These are phyloP conservation scores for Gerris buenoi DNA, from an alignment of 1,140 invertebrate species.

Conservation along the genomic window DNA sequence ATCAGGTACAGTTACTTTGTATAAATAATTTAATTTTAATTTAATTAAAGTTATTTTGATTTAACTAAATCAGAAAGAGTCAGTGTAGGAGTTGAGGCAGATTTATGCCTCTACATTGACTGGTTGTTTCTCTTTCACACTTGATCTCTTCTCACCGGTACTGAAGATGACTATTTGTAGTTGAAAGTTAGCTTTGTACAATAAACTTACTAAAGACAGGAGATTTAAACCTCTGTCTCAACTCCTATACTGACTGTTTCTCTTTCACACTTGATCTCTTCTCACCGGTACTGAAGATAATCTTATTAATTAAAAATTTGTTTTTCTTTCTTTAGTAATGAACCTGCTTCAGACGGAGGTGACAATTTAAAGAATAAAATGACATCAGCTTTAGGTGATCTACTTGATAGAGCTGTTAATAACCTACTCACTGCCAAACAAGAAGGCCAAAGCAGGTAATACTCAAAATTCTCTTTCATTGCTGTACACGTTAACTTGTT, in stretches of 20 bases:
- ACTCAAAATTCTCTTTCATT: background rate
- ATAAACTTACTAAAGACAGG: no score
- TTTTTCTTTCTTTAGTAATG: slow-evolving; percentile 11
- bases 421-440: slow-evolving; percentile 16
- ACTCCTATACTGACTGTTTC: no score
- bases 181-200: no score
- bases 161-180: no score
- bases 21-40: background rate
- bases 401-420: slow-evolving; percentile 22
- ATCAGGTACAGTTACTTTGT: no score
- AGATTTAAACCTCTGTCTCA: no score
- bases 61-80: no score
- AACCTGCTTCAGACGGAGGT: slow-evolving; percentile 11
- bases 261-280: no score
- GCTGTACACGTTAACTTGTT: background rate
- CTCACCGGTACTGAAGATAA: no score
- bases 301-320: background rate
- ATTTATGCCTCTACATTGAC: background rate
- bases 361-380: slow-evolving; percentile 23
- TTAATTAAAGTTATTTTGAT: background rate
- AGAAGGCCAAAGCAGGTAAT: slow-evolving; percentile 8
- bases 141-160: no score
- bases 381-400: slow-evolving; percentile 22
- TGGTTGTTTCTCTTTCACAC: background rate
- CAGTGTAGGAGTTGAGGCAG: no score